Evolutionary conservation across 23 tunicate species (phyloP).

Genomic region (Styela clava): DNA sequence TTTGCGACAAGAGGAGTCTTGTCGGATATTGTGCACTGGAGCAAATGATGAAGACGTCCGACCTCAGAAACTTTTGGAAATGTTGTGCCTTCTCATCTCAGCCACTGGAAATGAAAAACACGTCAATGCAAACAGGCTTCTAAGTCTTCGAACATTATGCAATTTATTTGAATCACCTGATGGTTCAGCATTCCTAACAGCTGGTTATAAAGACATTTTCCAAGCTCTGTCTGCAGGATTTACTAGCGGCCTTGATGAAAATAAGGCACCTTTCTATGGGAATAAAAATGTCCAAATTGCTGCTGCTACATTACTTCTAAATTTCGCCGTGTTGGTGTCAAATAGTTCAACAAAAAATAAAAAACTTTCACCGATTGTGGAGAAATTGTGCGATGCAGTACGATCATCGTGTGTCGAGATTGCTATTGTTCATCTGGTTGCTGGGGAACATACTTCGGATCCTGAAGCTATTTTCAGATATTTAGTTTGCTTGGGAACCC

Average conservation of each 20-base stretch:
- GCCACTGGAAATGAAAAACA: slow-evolving; percentile 13
- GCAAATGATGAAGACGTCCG: not conserved
- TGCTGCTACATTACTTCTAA: slow-evolving; percentile 44
- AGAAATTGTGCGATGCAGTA: slow-evolving; percentile 4
- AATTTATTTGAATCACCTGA: slow-evolving; percentile 37
- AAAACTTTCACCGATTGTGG: not conserved
- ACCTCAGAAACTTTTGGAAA: slow-evolving; percentile 19
- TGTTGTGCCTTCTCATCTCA: slow-evolving; percentile 28
- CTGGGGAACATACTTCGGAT: not conserved
- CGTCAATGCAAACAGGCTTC: slow-evolving; percentile 29
- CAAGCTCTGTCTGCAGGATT: slow-evolving; percentile 21
- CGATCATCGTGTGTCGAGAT: slow-evolving; percentile 11
- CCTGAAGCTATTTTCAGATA: slow-evolving; percentile 65
- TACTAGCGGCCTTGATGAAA: slow-evolving; percentile 2
- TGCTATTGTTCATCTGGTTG: slow-evolving; percentile 27
- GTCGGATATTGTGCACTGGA: slow-evolving; percentile 28
- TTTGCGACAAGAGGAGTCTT: slow-evolving; percentile 19
- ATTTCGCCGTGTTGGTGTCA: slow-evolving; percentile 38
- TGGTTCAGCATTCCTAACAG: slow-evolving; percentile 35
- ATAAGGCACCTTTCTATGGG: slow-evolving; percentile 1
- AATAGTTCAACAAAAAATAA: not conserved
- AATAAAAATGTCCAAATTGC: slow-evolving; percentile 55
- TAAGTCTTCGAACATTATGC: slow-evolving; percentile 54
- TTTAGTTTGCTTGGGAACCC: slow-evolving; percentile 55
- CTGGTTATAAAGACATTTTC: slow-evolving; percentile 33